Evolutionary conservation across 2,888 invertebrate species (phyloP).

Genomic region (Petrolisthes cinctipes): DNA sequence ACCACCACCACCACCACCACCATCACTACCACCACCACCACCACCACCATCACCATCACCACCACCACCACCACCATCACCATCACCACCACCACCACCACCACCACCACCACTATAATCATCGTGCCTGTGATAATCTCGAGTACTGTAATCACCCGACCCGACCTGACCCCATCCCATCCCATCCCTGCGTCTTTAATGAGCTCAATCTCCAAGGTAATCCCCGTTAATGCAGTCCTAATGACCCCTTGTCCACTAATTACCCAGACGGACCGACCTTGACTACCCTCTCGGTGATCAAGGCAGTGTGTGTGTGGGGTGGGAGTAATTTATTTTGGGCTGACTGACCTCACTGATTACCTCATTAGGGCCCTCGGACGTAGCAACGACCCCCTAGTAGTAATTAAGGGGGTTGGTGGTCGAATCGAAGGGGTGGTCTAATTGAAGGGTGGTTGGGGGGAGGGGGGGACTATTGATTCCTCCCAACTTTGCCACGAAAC

Average conservation of each 20-base stretch:
- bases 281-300: neutral
- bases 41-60: too few relatives aligned
- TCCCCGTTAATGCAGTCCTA: neutral
- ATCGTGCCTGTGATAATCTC: too few relatives aligned
- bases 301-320: neutral
- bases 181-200: neutral
- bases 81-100: too few relatives aligned
- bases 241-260: constrained; percentile 7
- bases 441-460: neutral
- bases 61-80: too few relatives aligned
- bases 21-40: too few relatives aligned
- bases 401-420: neutral
- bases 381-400: too few relatives aligned
- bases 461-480: neutral
- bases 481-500: too few relatives aligned
- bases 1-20: too few relatives aligned
- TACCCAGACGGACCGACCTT: neutral
- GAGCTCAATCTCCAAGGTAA: neutral
- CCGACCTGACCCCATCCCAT: neutral
- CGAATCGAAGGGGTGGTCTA: neutral
- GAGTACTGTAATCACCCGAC: too few relatives aligned
- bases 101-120: too few relatives aligned
- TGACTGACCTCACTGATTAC: constrained; percentile 8
- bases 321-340: too few relatives aligned
- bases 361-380: constrained; percentile 10